Evolutionary conservation across 2,113 vertebrate genomes (phyloP), one percentile per base, ranked within the genome.

Genomic region (Craseonycteris thonglongyai): DNA sequence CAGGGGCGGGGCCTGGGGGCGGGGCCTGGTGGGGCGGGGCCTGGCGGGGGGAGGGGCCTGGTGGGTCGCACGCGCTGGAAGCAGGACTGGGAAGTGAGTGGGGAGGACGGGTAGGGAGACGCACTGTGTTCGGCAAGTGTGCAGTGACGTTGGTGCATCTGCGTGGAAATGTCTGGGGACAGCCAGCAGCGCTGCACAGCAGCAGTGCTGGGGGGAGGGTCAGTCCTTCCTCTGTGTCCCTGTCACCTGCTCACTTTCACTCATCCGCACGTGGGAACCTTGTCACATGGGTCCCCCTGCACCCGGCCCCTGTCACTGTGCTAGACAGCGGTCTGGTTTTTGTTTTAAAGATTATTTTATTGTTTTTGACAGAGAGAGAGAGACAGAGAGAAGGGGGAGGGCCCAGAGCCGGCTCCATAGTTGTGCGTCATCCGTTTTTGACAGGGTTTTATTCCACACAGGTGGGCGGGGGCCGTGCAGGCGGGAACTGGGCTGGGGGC

Each of bases 261-360:
- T n/a, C 16, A 16, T 3, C 21, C 2, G 21, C 21, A 4, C 72
- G 12, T 33, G 0, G 35, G 59, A 26, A 45, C 75, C 0, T 0
- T 2, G 63, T 92, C 96, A 72, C 61, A 14, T 24, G 35, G 69
- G 5, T 51, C 79, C 69, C 42, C 12, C 7, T 38, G 72, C 47
- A 12, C 81, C 40, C 45, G 5, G 71, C 75, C 51, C 95, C 94
- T 87, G 71, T 79, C 91, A 74, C 38, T 13, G 80, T 30, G 24
- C 80, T 85, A 95, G 92, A 78, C 42, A 1, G 66, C 33, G 47
- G n/a, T n/a, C n/a, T n/a, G n/a, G n/a, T n/a, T n/a, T n/a, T n/a
- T n/a, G n/a, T n/a, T n/a, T n/a, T n/a, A n/a, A n/a, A n/a, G n/a
- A n/a, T n/a, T n/a, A n/a, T n/a, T n/a, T n/a, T n/a, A n/a, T n/a